A percentile compares a stretch with the other conserved stretches of the same genome.
These are phyloP conservation scores for Aphaenogaster ashmeadi DNA, from an alignment of 1,140 invertebrate genomes.

Conservation along the genomic window DNA sequence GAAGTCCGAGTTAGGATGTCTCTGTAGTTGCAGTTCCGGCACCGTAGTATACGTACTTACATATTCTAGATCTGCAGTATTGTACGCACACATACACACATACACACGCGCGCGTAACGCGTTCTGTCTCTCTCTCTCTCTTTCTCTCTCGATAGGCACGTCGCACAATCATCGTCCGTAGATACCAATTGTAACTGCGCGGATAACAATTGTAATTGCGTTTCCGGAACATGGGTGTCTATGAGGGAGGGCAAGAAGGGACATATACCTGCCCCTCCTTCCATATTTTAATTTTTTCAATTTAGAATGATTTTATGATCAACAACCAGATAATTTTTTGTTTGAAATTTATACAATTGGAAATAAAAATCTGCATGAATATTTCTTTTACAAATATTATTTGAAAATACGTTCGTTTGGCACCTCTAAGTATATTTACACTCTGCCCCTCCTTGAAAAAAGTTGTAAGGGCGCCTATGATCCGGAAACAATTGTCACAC, in stretches of 20 bases:
- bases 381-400: no score
- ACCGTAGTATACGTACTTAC: constrained; percentile 62
- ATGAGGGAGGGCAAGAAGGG: no score
- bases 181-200: constrained; percentile 49
- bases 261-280: no score
- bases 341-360: no score
- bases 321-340: no score
- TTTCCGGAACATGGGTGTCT: background rate
- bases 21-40: constrained; percentile 24
- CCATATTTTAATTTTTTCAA: no score
- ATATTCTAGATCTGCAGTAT: constrained; percentile 53
- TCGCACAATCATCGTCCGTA: constrained; percentile 28
- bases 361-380: no score
- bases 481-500: constrained; percentile 47
- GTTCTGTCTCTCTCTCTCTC: background rate
- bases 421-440: no score
- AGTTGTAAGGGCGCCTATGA: no score
- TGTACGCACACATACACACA: background rate
- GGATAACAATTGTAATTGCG: background rate
- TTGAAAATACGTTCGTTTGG: no score
- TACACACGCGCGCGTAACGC: background rate
- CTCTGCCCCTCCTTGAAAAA: no score
- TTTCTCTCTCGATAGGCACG: constrained; percentile 6
- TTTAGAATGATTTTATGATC: no score
- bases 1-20: constrained; percentile 39